Conservation (phyloP, 2,113 vertebrate species). For the Fregetta grallaria region DNA sequence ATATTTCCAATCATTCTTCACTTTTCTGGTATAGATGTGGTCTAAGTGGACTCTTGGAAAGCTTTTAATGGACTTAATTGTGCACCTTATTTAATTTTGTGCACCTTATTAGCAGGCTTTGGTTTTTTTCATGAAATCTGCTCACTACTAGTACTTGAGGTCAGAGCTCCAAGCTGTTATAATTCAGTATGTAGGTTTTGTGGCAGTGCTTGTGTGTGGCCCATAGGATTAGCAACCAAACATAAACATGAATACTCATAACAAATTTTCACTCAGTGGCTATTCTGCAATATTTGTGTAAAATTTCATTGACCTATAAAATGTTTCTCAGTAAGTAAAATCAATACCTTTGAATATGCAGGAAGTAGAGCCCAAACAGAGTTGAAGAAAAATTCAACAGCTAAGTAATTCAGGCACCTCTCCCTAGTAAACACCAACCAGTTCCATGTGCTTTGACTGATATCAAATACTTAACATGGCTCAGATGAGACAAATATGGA, state of each 20-base stretch:
- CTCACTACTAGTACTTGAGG: not conserved
- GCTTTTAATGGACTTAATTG: not conserved
- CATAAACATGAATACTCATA: constrained; percentile 22
- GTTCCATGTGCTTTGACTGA: not conserved
- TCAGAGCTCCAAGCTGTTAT: not conserved
- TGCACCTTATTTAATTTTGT: not conserved
- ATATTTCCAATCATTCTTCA: not conserved
- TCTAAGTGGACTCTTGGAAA: not conserved
- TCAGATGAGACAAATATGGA: not conserved
- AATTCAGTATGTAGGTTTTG: not conserved
- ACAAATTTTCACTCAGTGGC: constrained; percentile 16
- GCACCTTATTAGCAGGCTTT: not conserved
- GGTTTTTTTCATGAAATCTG: not conserved
- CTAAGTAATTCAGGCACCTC: constrained; percentile 2
- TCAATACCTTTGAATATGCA: constrained; percentile 11
- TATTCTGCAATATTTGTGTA: constrained; percentile 45
- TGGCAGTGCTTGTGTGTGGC: constrained; percentile 30
- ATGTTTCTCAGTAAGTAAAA: constrained; percentile 13
- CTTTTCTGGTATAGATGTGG: not conserved
- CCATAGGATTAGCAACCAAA: constrained; percentile 25
- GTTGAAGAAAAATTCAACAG: not conserved
- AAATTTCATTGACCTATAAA: constrained; percentile 49
- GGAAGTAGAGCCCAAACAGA: constrained; percentile 10
- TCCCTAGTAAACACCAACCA: not conserved
- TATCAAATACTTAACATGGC: not conserved